Conservation (phyloP, 2,888 invertebrate genomes). For the Tetragonula carbonaria region DNA sequence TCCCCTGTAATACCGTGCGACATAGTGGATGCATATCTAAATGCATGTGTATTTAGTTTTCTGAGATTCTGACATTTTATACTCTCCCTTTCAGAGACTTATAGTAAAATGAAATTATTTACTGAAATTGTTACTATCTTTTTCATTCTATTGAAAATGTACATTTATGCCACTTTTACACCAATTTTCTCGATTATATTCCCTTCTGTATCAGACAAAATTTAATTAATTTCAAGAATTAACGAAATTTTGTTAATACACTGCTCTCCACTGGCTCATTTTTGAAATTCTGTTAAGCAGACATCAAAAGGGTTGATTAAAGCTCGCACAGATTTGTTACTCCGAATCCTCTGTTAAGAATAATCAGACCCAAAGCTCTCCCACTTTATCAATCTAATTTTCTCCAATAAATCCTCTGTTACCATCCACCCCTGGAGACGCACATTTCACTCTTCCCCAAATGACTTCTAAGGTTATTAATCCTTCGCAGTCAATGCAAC, state of each 20-base stretch:
- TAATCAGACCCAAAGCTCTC: conserved; percentile 1
- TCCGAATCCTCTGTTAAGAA: background rate
- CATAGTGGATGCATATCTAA: background rate
- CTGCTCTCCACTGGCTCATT: background rate
- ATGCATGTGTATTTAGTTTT: background rate
- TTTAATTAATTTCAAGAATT: too few relatives aligned
- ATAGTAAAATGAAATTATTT: background rate
- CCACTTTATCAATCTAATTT: conserved; percentile 24
- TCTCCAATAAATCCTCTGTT: conserved; percentile 13
- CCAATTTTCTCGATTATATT: too few relatives aligned
- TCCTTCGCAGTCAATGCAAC: background rate
- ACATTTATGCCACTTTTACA: too few relatives aligned
- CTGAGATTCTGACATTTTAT: too few relatives aligned
- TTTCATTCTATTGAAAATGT: background rate
- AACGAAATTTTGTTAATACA: background rate
- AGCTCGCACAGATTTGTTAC: background rate
- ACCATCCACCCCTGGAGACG: background rate
- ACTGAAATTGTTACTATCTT: background rate
- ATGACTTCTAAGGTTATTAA: background rate
- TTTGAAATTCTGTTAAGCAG: background rate
- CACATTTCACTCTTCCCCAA: conserved; percentile 5
- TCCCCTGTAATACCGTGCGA: background rate
- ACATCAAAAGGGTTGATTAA: background rate
- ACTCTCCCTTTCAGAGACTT: too few relatives aligned
- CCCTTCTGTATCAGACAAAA: too few relatives aligned